Conservation (phyloP, 2,888 invertebrate genomes). For the Parasteatoda lunata region DNA sequence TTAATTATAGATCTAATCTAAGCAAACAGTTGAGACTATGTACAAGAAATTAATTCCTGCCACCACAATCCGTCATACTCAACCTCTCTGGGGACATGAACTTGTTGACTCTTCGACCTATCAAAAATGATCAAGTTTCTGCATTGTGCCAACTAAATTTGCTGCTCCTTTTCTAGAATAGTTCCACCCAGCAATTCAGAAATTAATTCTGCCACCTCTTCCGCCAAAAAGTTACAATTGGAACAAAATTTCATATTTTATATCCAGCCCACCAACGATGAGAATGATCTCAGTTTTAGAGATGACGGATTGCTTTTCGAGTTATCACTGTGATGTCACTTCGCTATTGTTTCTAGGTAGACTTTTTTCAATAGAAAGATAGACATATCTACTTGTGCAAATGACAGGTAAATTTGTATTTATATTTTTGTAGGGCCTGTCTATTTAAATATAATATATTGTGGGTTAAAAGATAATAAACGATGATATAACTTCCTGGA, state of each 20-base stretch:
- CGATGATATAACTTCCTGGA: too few relatives aligned
- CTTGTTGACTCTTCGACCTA: conserved; percentile 2
- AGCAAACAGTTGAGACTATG: not conserved
- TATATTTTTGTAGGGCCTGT: not conserved
- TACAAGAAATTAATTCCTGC: not conserved
- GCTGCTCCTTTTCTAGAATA: too few relatives aligned
- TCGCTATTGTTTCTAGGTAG: not conserved
- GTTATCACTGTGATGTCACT: not conserved
- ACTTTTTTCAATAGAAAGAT: not conserved
- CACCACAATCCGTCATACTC: not conserved
- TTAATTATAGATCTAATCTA: not conserved
- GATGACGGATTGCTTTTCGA: not conserved
- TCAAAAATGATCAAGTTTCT: not conserved
- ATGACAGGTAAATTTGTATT: conserved; percentile 3
- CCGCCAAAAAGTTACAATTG: not conserved
- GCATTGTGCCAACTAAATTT: too few relatives aligned
- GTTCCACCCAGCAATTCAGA: not conserved
- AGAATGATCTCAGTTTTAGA: not conserved
- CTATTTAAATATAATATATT: too few relatives aligned
- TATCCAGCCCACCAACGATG: conserved; percentile 5
- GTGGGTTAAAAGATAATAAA: too few relatives aligned
- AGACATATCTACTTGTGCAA: not conserved
- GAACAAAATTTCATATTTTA: not conserved
- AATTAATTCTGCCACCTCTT: not conserved
- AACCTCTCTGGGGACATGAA: not conserved